phyloP scores from a whole-genome alignment of 1,140 invertebrate genomes.

The Sesamia nonagrioides region DNA sequence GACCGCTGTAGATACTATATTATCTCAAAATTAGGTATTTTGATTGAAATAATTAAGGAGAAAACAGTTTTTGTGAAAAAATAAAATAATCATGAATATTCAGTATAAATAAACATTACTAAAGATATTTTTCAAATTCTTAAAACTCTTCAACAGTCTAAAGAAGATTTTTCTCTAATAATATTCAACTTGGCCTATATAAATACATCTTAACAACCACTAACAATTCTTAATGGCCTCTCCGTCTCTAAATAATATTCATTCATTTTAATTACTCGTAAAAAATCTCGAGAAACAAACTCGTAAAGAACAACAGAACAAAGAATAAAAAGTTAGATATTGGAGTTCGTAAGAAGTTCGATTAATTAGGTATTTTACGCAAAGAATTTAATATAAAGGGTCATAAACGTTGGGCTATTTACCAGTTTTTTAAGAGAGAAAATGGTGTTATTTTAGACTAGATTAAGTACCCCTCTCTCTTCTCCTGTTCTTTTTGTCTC shows the following conservation, averaged over 20 bases:
- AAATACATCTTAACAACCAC: constrained; percentile 28
- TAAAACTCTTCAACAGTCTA: neutral
- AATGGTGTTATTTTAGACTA: constrained; percentile 5
- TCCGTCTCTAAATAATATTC: constrained; percentile 40
- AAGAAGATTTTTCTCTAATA: constrained; percentile 16
- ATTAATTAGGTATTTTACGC: constrained; percentile 32
- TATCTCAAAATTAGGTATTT: too few relatives aligned
- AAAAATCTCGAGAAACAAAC: constrained; percentile 45
- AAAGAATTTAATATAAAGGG: constrained; percentile 40
- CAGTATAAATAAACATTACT: neutral
- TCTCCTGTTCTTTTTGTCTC: too few relatives aligned
- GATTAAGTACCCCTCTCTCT: neutral
- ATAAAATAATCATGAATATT: neutral
- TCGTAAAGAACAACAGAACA: constrained; percentile 42
- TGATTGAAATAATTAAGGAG: too few relatives aligned
- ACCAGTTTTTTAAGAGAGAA: neutral
- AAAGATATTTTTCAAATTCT: neutral
- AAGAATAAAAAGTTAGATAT: constrained; percentile 31
- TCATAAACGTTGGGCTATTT: constrained; percentile 16
- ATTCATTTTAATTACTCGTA: constrained; percentile 49
- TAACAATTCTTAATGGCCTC: constrained; percentile 36
- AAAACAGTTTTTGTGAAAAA: neutral
- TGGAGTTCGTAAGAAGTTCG: constrained; percentile 28
- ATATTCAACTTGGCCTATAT: constrained; percentile 32
- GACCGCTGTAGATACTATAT: too few relatives aligned